Evolutionary conservation across 2,888 invertebrate genomes (phyloP), one percentile per base, ranked within the genome.

Genomic region (Pogonocherus hispidulus): DNA sequence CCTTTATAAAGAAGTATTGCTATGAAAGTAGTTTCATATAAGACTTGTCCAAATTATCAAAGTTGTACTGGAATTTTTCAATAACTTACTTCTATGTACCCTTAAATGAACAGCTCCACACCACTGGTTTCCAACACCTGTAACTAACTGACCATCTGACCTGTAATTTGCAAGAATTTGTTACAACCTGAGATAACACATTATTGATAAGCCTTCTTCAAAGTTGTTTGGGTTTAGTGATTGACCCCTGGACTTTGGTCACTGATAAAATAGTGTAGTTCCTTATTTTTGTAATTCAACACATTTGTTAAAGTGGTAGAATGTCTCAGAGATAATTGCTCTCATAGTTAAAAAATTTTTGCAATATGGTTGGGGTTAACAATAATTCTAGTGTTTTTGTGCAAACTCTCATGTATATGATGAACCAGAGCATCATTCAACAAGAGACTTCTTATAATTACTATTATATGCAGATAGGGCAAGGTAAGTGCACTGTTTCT

Each of bases 381-480:
- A 82, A 79, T 59, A 83, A 80, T 63, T 79, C 81, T 5, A 80
- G 81, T 41, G 71, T 83, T 41, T 80, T 83, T 65, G 56, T 84
- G 47, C 79, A 81, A 55, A 83, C 83, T 2, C 68, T 84, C 14
- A 78, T 83, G 72, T 83, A 78, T 62, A 77, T 84, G 66, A 76
- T 82, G 79, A 83, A 82, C 71, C 83, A 83, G 71, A 83, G 81
- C 66, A 77, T 75, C 23, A 78, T 82, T 41, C 81, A 80, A 52
- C 72, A 81, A 52, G 81, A 83, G 20, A 76, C 73, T 16, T 82
- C 83, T 5, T 84, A 85, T 65, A 86, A 84, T 71, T 84, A 84
- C 76, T 86, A 86, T 73, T 84, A 81, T 67, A 77, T 83, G 73
- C 81, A 83, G 71, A 83, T 85, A 63, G 85, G 84, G 54, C 81